Evolutionary conservation across 2,113 vertebrate species (phyloP), one percentile per base, ranked within the genome.

Genomic region (Platysternon megacephalum): DNA sequence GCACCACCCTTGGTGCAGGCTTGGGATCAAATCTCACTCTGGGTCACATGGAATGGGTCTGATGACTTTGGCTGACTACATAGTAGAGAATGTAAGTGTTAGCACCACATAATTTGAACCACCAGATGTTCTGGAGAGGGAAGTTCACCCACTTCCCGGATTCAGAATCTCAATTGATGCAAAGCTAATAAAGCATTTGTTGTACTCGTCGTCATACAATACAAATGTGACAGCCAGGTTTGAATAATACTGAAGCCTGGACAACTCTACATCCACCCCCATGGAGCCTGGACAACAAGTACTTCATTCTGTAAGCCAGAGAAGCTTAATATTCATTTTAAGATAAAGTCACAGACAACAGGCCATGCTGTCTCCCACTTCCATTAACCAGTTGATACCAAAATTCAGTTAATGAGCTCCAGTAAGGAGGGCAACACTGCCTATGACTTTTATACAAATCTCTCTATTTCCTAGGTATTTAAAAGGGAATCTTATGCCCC

Each of bases 321-420:
- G 14, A 72, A 88, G 35, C 8, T 65, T 24, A 78, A 51, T 52
- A 48, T 88, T 87, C 76, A 24, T 17, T 12, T 22, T 74, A 61
- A 28, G 48, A 72, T 78, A n/a, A 79, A 80, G 35, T 32, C 65
- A 61, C 58, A 65, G 58, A 92, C 48, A 91, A 95, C 44, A 17
- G 32, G 2, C 82, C 58, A 78, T 87, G 82, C 86, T 80, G 72
- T 93, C 80, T 89, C 78, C 80, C 55, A 9, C 44, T 84, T 55
- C 87, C 89, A 78, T n/a, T 81, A 89, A 39, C 76, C 87, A 44
- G 21, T 32, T 12, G 44, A 96, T n/a, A n/a, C 58, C 65, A 90
- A 80, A 92, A 83, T 46, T 85, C 81, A 93, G 92, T 89, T 85
- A 85, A 94, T 42, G 16, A 52, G 68, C 68, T 85, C 48, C 22